Evolutionary conservation across 2,113 vertebrate species (phyloP), one percentile per base, ranked within the genome.

Genomic region (Polyodon spathula): DNA sequence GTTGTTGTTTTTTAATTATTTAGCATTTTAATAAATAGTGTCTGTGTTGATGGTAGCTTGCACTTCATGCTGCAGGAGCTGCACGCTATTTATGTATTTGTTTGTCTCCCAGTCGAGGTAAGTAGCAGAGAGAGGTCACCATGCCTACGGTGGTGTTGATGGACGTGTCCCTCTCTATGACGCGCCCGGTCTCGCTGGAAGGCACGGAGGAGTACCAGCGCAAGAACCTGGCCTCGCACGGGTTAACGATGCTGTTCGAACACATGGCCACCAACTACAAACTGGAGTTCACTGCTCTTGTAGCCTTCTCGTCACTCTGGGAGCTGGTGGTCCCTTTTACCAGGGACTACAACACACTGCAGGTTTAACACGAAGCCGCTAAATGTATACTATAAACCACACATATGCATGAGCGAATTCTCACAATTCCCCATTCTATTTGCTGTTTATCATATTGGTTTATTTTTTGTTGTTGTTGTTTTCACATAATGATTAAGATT

Each of bases 141-240:
- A 98, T 99, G 96, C 96, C 96, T 0, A 98, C 95, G 0, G 93
- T 97, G 79, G 90, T 99, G 60, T 81, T 97, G 60, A 86, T 99
- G 92, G 96, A 99, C n/a, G 93, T 92, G 40, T 98, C 96, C 1
- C 89, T 99, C 70, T 99, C 96, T 77, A 99, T 99, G 96, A 97
- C 96, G 0, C 89, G 96, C 4, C 94, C 96, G 0, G 95, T 99
- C 73, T 85, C 90, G 0, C 60, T 88, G 55, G 96, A 97, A 63
- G 89, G 93, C 27, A 90, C 79, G 0, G 96, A 99, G 64, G 96
- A 99, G 60, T 92, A 93, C 63, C 95, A 98, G 82, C 87, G 96
- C 62, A 99, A 97, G 61, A 94, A 97, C 68, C 78, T 99, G 65
- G 96, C 96, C 0, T 89, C 93, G 9, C 94, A 97, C 10, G 96